A percentile compares a stretch with the other conserved stretches of the same genome.
Conservation (phyloP, 2,888 invertebrate species). For the Drosophila peninsularis region DNA sequence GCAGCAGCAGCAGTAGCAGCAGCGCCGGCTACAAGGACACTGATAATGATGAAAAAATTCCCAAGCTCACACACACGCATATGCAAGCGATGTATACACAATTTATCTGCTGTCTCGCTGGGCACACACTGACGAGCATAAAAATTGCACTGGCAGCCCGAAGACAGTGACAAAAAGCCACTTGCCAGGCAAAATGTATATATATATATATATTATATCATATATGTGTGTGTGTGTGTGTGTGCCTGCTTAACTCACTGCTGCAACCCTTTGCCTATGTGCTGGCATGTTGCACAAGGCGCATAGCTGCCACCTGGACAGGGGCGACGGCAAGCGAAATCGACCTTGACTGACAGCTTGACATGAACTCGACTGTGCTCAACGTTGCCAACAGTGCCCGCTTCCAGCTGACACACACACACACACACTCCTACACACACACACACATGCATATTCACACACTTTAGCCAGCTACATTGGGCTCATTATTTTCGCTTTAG, state of each 20-base stretch:
- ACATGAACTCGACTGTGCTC: conserved; percentile 76
- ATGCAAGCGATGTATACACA: conserved; percentile 27
- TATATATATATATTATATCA: conserved; percentile 4
- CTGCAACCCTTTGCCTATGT: conserved; percentile 27
- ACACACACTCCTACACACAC: background rate
- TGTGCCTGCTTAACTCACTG: conserved; percentile 19
- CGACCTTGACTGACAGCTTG: conserved; percentile 80
- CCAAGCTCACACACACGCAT: conserved; percentile 22
- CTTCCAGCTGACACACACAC: conserved; percentile 5
- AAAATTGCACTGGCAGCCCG: conserved; percentile 73
- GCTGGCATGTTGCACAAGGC: conserved; percentile 52
- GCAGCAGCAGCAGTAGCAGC: conserved; percentile 44
- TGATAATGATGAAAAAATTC: conserved; percentile 78
- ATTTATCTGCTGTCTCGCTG: conserved; percentile 48
- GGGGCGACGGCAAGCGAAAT: conserved; percentile 60
- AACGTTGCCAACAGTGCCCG: conserved; percentile 37
- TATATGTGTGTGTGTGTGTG: conserved; percentile 8
- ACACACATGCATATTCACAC: conserved; percentile 7
- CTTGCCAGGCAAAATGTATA: conserved; percentile 56
- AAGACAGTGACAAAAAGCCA: conserved; percentile 78
- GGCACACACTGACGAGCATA: conserved; percentile 56
- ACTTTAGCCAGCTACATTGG: conserved; percentile 54
- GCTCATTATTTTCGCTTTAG: conserved; percentile 77
- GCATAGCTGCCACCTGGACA: conserved; percentile 47
- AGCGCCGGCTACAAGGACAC: conserved; percentile 67